These are phyloP conservation scores for Cebus imitator DNA, from an alignment of 2,113 vertebrate genomes.

Conservation along the genomic window DNA sequence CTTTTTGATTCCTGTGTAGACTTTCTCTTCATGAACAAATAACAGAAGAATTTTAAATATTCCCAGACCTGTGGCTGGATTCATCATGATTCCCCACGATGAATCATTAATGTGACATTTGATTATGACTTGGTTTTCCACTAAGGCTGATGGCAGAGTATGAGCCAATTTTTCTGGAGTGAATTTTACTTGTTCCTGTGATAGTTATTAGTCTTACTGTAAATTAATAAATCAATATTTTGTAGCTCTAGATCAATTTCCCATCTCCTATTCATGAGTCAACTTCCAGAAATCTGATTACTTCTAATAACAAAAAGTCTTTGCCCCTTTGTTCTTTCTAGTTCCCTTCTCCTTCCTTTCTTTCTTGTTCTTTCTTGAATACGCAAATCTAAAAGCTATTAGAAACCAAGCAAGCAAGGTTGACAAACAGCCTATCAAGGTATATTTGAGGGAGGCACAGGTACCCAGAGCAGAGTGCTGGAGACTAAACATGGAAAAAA, in stretches of 20 bases:
- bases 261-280: background rate
- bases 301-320: background rate
- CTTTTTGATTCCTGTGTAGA: background rate
- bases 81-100: background rate
- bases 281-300: background rate
- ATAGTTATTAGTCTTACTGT: background rate
- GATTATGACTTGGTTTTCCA: background rate
- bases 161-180: background rate
- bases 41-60: background rate
- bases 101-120: background rate
- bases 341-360: background rate
- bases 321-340: background rate
- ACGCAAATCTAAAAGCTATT: background rate
- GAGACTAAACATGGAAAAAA: background rate
- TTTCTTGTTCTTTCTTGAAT: background rate
- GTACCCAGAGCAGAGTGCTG: background rate
- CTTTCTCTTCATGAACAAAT: background rate
- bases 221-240: background rate
- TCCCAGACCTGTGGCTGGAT: background rate
- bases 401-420: background rate
- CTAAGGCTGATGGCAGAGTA: background rate
- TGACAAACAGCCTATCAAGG: background rate
- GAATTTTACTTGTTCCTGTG: background rate
- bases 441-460: background rate
- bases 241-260: background rate